phyloP scores from a whole-genome alignment of 2,888 invertebrate genomes.

The Sylvicola cinctus region DNA sequence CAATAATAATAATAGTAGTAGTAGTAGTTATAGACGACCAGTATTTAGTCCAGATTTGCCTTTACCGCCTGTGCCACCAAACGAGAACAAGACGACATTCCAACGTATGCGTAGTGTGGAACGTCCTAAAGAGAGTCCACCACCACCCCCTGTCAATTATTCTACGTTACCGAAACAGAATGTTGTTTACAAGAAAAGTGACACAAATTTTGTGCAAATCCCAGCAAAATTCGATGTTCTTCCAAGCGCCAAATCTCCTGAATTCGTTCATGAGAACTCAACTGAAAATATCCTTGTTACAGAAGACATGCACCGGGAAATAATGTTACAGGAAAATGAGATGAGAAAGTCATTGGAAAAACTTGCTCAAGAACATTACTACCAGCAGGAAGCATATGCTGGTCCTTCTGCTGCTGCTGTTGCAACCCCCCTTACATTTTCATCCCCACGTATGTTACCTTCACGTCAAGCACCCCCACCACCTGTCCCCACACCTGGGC shows the following conservation, averaged over 20 bases:
- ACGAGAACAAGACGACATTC: slow-evolving; percentile 2
- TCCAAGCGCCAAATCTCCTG: slow-evolving; percentile 17
- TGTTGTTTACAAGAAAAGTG: background rate
- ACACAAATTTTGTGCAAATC: slow-evolving; percentile 5
- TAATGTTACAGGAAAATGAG: slow-evolving; percentile 22
- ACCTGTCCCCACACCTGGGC: background rate
- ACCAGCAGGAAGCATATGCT: too few relatives aligned
- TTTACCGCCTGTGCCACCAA: slow-evolving; percentile 4
- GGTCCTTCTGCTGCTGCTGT: slow-evolving; percentile 5
- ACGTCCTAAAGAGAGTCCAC: slow-evolving; percentile 22
- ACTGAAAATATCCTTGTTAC: slow-evolving; percentile 22
- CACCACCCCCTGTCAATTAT: slow-evolving; percentile 19
- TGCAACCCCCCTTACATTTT: background rate
- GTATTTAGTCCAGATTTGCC: slow-evolving; percentile 7
- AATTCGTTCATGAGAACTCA: slow-evolving; percentile 23
- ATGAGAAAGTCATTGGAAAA: slow-evolving; percentile 17
- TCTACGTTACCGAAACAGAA: background rate
- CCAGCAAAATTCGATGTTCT: slow-evolving; percentile 13
- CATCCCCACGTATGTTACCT: slow-evolving; percentile 1
- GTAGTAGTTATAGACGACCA: slow-evolving; percentile 7
- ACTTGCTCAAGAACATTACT: background rate
- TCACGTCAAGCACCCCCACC: slow-evolving; percentile 3
- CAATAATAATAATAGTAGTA: background rate
- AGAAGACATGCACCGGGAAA: slow-evolving; percentile 21
- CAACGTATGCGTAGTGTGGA: slow-evolving; percentile 13